Conservation (phyloP, 2,888 invertebrate species). For the Teleogryllus oceanicus region DNA sequence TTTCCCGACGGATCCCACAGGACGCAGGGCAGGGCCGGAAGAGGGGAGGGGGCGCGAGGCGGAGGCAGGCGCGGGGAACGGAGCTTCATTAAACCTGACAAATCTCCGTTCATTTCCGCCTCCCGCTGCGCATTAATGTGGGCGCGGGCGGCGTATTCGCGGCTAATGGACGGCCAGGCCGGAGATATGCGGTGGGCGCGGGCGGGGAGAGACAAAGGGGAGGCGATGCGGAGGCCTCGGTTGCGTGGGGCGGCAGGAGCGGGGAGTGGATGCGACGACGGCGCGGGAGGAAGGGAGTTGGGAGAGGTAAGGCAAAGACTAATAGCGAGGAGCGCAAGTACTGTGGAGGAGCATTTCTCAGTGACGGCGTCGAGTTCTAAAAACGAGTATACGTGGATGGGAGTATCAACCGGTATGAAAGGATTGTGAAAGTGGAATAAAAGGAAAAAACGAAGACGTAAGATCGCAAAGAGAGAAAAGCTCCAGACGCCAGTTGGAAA, state of each 20-base stretch:
- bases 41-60: neutral
- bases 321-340: too few species aligned
- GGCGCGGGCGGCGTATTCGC: neutral
- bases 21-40: neutral
- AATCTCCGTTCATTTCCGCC: conserved; percentile 11
- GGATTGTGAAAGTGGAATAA: too few species aligned
- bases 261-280: neutral
- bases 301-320: neutral
- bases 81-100: conserved; percentile 10
- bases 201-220: neutral
- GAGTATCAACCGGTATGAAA: too few species aligned
- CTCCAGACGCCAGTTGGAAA: too few species aligned
- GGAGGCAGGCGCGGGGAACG: neutral
- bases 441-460: too few species aligned
- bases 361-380: too few species aligned
- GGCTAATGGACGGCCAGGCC: neutral
- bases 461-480: too few species aligned
- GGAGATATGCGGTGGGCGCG: neutral
- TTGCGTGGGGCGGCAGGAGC: neutral
- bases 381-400: too few species aligned
- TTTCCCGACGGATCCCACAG: neutral
- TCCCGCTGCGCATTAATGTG: neutral
- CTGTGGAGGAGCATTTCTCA: too few species aligned
- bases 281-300: neutral
- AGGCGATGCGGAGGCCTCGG: neutral